Conservation (phyloP, 2,113 vertebrate genomes). For the Tauraco erythrolophus region DNA sequence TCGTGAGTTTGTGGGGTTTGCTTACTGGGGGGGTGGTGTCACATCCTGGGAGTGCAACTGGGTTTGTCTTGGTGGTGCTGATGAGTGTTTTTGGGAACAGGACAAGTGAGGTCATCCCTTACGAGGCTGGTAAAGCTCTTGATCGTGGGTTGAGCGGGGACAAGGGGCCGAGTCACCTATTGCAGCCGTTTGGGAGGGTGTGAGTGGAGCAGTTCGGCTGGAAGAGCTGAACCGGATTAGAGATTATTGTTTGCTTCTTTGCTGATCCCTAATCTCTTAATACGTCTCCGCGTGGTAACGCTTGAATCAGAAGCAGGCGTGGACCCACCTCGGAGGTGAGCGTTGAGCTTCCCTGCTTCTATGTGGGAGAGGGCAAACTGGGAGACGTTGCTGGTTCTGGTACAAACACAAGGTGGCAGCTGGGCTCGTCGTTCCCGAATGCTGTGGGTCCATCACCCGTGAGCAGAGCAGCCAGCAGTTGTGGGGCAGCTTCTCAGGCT, state of each 20-base stretch:
- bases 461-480: neutral
- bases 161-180: neutral
- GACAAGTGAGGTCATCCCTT: neutral
- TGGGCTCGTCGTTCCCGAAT: neutral
- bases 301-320: neutral
- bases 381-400: neutral
- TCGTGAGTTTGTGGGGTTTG: rapidly evolving
- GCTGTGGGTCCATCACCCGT: rapidly evolving
- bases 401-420: neutral
- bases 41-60: rapidly evolving
- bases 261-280: neutral
- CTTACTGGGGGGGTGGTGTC: neutral
- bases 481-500: neutral
- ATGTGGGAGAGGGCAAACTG: rapidly evolving
- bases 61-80: neutral
- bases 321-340: neutral
- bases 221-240: neutral
- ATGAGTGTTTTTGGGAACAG: neutral
- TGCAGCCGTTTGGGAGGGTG: neutral
- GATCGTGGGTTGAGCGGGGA: neutral
- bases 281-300: neutral
- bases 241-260: neutral
- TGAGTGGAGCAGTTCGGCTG: neutral
- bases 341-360: rapidly evolving
- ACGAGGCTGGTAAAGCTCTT: neutral